Evolutionary conservation across 2,888 invertebrate species (phyloP).

Genomic region (Acronicta leporina): DNA sequence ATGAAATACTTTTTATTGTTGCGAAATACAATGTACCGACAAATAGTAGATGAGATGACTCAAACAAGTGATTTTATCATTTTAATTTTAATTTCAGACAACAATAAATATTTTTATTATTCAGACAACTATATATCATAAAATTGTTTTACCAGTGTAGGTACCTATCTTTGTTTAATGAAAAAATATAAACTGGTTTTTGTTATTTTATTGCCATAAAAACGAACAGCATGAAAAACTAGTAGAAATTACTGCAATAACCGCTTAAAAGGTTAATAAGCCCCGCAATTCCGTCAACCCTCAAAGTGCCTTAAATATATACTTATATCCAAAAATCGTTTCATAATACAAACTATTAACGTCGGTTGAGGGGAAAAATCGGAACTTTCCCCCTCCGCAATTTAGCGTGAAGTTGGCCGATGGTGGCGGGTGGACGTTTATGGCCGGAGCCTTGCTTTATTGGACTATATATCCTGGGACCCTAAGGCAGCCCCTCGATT

Average conservation of each 20-base stretch:
- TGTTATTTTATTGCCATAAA: too few relatives aligned
- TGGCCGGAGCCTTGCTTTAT: constrained; percentile 76
- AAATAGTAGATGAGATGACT: constrained; percentile 23
- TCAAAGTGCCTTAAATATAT: constrained; percentile 43
- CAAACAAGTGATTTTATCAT: constrained; percentile 13
- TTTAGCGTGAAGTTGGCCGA: constrained; percentile 73
- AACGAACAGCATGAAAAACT: too few relatives aligned
- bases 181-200: too few relatives aligned
- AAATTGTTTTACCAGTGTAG: too few relatives aligned
- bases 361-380: constrained; percentile 48
- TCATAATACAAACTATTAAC: constrained; percentile 54
- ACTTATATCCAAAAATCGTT: constrained; percentile 48
- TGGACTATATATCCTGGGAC: constrained; percentile 81
- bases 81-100: too few relatives aligned
- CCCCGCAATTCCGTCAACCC: constrained; percentile 7
- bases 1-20: constrained; percentile 53
- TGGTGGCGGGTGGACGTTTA: constrained; percentile 75
- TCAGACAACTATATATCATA: too few relatives aligned
- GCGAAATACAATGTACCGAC: constrained; percentile 39
- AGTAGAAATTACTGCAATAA: not conserved
- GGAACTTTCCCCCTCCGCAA: constrained; percentile 66
- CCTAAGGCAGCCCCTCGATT: constrained; percentile 61
- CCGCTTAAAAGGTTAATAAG: not conserved
- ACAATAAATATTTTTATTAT: too few relatives aligned
- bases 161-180: too few relatives aligned